phyloP scores from a whole-genome alignment of 2,113 vertebrate species.

The Irena cyanogastra region DNA sequence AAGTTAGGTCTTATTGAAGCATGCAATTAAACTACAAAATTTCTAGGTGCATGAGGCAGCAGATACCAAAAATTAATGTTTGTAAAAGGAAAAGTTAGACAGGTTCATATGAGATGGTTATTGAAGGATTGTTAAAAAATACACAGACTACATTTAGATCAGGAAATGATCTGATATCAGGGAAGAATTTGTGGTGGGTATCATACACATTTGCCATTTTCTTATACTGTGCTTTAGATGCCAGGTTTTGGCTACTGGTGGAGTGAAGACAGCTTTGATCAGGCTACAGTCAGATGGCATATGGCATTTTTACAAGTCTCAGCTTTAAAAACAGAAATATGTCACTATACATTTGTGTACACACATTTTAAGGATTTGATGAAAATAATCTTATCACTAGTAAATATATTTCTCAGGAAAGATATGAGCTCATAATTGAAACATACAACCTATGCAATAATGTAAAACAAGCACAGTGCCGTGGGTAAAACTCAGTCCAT shows the following conservation, averaged over 20 bases:
- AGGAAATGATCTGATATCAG: not conserved
- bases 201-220: not conserved
- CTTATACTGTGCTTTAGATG: not conserved
- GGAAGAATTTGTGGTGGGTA: not conserved
- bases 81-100: not conserved
- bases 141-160: not conserved
- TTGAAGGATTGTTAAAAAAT: not conserved
- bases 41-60: not conserved
- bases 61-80: not conserved
- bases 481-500: not conserved
- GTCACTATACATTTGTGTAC: not conserved
- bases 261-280: not conserved
- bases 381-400: not conserved
- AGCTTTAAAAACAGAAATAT: not conserved
- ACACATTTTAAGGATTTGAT: not conserved
- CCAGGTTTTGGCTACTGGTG: not conserved
- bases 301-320: not conserved
- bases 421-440: not conserved
- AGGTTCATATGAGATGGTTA: not conserved
- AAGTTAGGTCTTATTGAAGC: not conserved
- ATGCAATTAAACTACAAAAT: not conserved
- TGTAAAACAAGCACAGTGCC: not conserved
- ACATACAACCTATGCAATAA: not conserved
- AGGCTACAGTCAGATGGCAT: not conserved
- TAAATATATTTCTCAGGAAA: not conserved